Evolutionary conservation across 2,888 invertebrate genomes (phyloP), one percentile per base, ranked within the genome.

Genomic region (Perizoma flavofasciatum): DNA sequence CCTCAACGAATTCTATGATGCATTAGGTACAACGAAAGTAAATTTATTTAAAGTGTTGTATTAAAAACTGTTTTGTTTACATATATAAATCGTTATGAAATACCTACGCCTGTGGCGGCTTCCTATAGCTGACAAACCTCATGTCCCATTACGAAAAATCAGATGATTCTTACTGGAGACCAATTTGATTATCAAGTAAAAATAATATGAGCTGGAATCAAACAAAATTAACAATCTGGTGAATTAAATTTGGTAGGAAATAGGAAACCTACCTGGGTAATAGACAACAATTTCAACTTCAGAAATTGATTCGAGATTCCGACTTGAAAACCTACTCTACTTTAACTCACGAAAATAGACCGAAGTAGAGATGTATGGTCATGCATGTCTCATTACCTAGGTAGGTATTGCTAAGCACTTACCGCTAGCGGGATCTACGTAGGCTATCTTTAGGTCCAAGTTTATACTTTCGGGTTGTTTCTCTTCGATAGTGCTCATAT

Each of bases 371-470:
- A 22, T 22, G 22, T 22, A 22, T 22, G 22, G 22, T 22, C 22
- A 22, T 22, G 22, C 22, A 22, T 22, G 22, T 22, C 22, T 22
- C 22, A 22, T 22, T 22, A 22, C 22, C 22, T 22, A 22, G 22
- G 22, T 7, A 37, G 37, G 37, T 4, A 6, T 7, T 66, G 69
- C 54, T 68, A 61, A 64, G 73, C 81, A 88, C 90, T 86, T 93
- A 94, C 94, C 94, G 87, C 89, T 93, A 64, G 92, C 84, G 75
- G 93, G 90, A 66, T 93, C 92, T 70, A 94, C 93, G 86, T 93
- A 94, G 72, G 94, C 92, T 83, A 94, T 93, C 89, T 94, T 94
- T 77, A 94, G 77, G 73, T 94, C 94, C 82, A 93, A 88, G 75
- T 93, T 92, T 71, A 93, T 92, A 79, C 78, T 88, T 72, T 89